phyloP scores from a whole-genome alignment of 2,888 invertebrate genomes.

The Mayetiola destructor region DNA sequence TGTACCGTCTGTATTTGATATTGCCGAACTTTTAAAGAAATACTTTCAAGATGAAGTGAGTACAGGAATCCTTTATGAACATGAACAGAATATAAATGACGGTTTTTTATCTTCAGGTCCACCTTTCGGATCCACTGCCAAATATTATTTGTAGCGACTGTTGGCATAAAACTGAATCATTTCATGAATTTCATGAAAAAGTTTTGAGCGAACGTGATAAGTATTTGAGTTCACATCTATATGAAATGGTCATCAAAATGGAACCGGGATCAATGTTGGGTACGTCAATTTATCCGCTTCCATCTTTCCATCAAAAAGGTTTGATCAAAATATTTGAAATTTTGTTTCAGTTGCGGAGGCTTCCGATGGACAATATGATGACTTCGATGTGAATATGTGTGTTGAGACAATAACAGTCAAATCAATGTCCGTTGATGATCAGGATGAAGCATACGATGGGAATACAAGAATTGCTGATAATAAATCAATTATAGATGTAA shows the following conservation, averaged over 20 bases:
- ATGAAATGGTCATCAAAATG: not conserved
- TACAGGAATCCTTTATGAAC: too few relatives aligned
- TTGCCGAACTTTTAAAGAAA: too few relatives aligned
- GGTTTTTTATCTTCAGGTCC: not conserved
- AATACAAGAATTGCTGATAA: too few relatives aligned
- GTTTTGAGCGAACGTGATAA: not conserved
- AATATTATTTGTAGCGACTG: not conserved
- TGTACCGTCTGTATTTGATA: too few relatives aligned
- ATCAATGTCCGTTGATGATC: too few relatives aligned
- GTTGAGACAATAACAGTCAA: too few relatives aligned
- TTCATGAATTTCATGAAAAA: not conserved
- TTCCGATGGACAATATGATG: not conserved
- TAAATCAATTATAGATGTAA: too few relatives aligned
- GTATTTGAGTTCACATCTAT: not conserved
- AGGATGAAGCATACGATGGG: too few relatives aligned
- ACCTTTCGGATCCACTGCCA: not conserved
- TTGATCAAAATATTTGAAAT: not conserved
- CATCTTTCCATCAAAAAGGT: too few relatives aligned
- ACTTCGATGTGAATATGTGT: too few relatives aligned
- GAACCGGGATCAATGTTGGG: not conserved
- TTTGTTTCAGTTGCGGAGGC: not conserved
- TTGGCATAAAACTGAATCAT: not conserved
- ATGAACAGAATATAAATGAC: too few relatives aligned
- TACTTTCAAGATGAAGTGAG: too few relatives aligned
- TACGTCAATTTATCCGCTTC: not conserved